Evolutionary conservation across 2,797 vertebrate species (phyloP).

Genomic region (Cynodonichthys magdalenae): DNA sequence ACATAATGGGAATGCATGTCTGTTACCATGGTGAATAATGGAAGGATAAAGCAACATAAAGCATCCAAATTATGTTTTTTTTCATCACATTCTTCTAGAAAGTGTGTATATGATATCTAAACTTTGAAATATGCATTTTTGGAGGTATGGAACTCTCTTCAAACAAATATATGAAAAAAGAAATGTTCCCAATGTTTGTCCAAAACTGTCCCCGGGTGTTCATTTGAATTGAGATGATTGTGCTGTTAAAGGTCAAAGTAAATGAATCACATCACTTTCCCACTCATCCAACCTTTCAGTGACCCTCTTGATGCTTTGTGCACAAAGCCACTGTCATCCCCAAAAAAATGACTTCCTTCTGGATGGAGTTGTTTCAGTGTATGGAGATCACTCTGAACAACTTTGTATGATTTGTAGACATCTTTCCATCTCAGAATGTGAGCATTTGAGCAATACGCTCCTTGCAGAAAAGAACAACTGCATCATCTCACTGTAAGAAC

Average conservation of each 20-base stretch:
- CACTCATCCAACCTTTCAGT: neutral
- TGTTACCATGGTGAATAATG: neutral
- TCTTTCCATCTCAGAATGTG: neutral
- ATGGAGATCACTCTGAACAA: neutral
- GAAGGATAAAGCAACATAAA: neutral
- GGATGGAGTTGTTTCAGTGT: neutral
- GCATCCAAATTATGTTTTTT: neutral
- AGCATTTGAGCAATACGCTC: neutral
- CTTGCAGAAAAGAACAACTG: no score
- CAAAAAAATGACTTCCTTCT: neutral
- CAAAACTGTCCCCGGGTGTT: neutral
- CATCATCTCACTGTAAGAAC: neutral
- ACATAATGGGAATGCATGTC: neutral
- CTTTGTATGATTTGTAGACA: neutral
- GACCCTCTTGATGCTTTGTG: neutral
- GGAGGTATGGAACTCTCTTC: neutral
- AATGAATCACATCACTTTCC: neutral
- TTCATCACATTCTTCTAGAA: neutral
- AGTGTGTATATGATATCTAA: no score
- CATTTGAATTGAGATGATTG: neutral
- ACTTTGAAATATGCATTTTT: no score
- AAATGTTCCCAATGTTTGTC: neutral
- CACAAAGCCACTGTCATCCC: neutral
- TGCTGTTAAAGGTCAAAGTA: neutral
- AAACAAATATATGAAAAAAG: no score